These are phyloP conservation scores for Trogon melanurus DNA, from an alignment of 2,113 vertebrate genomes.

Conservation along the genomic window DNA sequence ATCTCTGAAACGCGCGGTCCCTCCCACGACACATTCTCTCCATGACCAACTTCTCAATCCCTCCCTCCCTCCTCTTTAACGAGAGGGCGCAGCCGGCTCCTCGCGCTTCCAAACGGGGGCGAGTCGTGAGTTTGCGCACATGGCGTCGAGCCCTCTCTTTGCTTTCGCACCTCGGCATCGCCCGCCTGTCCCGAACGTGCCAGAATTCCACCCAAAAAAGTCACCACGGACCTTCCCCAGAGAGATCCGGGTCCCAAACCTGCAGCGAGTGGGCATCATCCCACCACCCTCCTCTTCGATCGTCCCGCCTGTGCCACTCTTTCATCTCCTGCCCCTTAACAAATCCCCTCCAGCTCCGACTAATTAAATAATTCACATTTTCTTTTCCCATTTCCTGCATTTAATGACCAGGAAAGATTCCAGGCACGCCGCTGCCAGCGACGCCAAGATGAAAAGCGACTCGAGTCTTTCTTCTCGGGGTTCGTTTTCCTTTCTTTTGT, in stretches of 20 bases:
- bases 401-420: not conserved
- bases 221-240: not conserved
- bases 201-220: not conserved
- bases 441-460: not conserved
- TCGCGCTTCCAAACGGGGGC: fast-evolving
- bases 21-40: not conserved
- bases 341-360: not conserved
- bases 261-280: no score
- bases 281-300: not conserved
- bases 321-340: not conserved
- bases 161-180: not conserved
- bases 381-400: not conserved
- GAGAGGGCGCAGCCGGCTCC: not conserved
- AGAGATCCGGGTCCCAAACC: not conserved
- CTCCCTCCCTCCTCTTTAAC: fast-evolving
- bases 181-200: fast-evolving
- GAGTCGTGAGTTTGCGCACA: not conserved
- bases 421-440: not conserved
- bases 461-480: not conserved
- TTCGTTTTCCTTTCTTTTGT: not conserved
- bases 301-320: not conserved
- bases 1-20: not conserved
- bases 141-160: fast-evolving
- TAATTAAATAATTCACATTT: not conserved
- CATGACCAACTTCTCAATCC: not conserved